Evolutionary conservation across 2,888 invertebrate genomes (phyloP).

Genomic region (Xanthorhoe spadicearia): DNA sequence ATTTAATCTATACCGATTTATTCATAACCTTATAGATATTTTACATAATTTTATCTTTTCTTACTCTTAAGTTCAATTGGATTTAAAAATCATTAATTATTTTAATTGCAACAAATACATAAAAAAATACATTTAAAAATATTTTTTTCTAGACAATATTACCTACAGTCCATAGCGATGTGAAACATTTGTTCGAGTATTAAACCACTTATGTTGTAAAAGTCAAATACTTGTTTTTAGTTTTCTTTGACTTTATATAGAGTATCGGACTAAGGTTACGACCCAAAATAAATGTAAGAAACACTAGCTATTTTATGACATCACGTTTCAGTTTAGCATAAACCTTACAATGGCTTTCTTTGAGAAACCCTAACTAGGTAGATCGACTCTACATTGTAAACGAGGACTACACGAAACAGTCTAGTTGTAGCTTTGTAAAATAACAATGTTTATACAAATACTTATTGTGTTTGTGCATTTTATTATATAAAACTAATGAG

Average conservation of each 20-base stretch:
- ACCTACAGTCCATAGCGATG: too few relatives aligned
- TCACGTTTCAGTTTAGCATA: slow-evolving; percentile 40
- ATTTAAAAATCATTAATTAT: too few relatives aligned
- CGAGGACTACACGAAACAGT: slow-evolving; percentile 28
- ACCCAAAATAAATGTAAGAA: slow-evolving; percentile 21
- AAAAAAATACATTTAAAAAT: too few relatives aligned
- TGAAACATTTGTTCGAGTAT: background rate
- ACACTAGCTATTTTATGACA: slow-evolving; percentile 36
- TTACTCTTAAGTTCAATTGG: too few relatives aligned
- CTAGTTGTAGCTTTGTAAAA: slow-evolving; percentile 29
- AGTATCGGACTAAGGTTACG: slow-evolving; percentile 16
- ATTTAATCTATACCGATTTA: too few relatives aligned
- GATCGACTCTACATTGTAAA: slow-evolving; percentile 45
- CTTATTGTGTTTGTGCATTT: background rate
- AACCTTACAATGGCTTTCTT: slow-evolving; percentile 40
- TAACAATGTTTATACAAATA: slow-evolving; percentile 14
- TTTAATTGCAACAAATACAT: too few relatives aligned
- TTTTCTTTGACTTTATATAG: background rate
- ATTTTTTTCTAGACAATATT: too few relatives aligned
- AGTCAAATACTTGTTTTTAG: background rate
- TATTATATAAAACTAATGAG: too few relatives aligned
- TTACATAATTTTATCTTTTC: too few relatives aligned
- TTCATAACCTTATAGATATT: too few relatives aligned
- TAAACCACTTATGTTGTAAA: background rate
- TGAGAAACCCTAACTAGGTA: slow-evolving; percentile 38